Evolutionary conservation across 2,888 invertebrate genomes (phyloP), one percentile per base, ranked within the genome.

Genomic region (Alsophila aescularia): DNA sequence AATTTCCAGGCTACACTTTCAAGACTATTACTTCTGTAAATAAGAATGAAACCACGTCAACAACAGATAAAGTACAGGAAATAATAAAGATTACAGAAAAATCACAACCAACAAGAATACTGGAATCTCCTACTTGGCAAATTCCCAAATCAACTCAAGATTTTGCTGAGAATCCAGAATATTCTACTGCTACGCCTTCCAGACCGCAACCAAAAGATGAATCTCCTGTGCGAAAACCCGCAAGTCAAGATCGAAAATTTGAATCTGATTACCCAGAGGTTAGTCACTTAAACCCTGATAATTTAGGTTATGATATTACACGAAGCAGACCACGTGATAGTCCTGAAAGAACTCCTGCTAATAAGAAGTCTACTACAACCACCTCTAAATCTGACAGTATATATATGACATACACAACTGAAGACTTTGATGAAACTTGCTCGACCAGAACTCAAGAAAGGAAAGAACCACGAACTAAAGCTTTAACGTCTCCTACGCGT

Each of bases 1-100:
- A 44, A 16, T 47, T 34, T 10, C 49, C 61, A 13, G 56, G 39
- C 1, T 58, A 45, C 21, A 55, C 50, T 7, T 24, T 6, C 21
- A 64, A 62, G 48, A 64, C 56, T 53, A 65, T 51, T 24, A 61
- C 63, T 13, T 58, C 70, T 41, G 57, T 62, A 37, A 40, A 65
- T 32, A 66, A 64, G 45, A 53, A 61, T 55, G 68, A 72, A 18
- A 43, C 45, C 7, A 35, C 37, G 9, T 58, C 65, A 2, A 62
- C 61, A 29, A 34, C 36, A 41, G 53, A 67, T 39, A 52, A 73
- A 14, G 21, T 61, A 8, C 15, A 60, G 52, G 64, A 53, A 10
- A 50, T 48, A 44, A 60, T 42, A 36, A 48, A 14, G 24, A 43
- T 12, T 12, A 55, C 60, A 32, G 62, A 52, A 36, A 61, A 53